These are phyloP conservation scores for Agrochola macilenta DNA, from an alignment of 2,888 invertebrate genomes.

Conservation along the genomic window DNA sequence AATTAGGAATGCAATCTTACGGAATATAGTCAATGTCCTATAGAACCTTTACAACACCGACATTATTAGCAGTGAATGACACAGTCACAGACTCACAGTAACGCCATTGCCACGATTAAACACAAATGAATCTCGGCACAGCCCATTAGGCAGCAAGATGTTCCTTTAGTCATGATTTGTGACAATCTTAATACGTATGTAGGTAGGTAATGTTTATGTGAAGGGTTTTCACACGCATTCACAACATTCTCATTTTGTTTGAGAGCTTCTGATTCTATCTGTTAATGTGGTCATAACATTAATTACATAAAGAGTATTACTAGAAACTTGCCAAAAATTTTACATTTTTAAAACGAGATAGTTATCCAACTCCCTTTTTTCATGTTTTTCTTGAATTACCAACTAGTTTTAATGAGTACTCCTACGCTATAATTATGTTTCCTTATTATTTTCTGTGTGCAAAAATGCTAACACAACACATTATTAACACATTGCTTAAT, in stretches of 20 bases:
- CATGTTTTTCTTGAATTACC: not conserved
- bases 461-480: constrained; percentile 1
- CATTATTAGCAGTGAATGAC: not conserved
- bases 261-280: not conserved
- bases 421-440: constrained; percentile 7
- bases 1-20: no score
- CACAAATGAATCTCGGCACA: constrained; percentile 11
- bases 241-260: not conserved
- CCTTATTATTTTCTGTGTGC: constrained; percentile 6
- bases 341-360: not conserved
- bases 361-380: not conserved
- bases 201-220: constrained; percentile 28
- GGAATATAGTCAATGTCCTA: no score
- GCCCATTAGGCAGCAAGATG: constrained; percentile 31
- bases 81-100: not conserved
- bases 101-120: constrained; percentile 13
- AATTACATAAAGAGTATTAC: not conserved
- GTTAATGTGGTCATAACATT: not conserved
- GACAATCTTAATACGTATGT: constrained; percentile 36
- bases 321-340: not conserved
- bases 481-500: constrained; percentile 38
- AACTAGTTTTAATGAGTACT: constrained; percentile 10
- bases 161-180: constrained; percentile 30
- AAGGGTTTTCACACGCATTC: not conserved
- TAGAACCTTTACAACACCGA: constrained; percentile 1